Base-by-base conservation (phyloP, 2,113 vertebrate genomes). In the Verasper variegatus region DNA sequence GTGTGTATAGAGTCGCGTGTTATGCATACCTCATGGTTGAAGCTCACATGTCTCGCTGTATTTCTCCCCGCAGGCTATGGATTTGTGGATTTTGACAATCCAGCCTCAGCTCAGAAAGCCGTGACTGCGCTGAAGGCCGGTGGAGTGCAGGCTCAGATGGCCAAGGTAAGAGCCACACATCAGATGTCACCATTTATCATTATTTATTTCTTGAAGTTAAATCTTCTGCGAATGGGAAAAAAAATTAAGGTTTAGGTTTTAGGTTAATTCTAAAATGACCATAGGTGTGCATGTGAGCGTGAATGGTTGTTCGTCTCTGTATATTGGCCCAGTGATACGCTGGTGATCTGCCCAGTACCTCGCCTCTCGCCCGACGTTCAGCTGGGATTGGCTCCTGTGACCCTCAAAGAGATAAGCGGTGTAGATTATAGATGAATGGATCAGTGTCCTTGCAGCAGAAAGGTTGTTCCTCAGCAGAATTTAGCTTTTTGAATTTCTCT, bases 131-230 rank as follows among this genome's bases (percentile, higher is more conserved):
- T 98, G 78, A 98, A 97, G 92, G 94, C 96, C 31, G 96, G 94
- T 1, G 97, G 97, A 23, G 95, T 98, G 26, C 97, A 97, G 91
- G 96, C 96, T 35, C 97, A 98, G 91, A 98, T 98, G 97, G 97
- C 97, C 80, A 98, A 98, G 96, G 97, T 97, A 94, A 92, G 93
- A 87, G 56, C 13, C 10, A 17, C 20, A 13, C 31, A 66, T 2
- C 18, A 77, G 23, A 51, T 15, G 23, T 66, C 23, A 63, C 49
- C 23, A 51, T 37, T 26, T 21, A 0, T 1, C 17, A 17, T 5
- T 51, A 17, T 51, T 51, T 51, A 27, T 42, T 42, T 42, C 2
- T 40, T 4, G 6, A 18, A 40, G 40, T 37, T 26, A 40, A 58
- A 76, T 51, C 66, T 13, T 68, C 26, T 35, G 31, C 26, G 18